phyloP scores from a whole-genome alignment of 1,140 invertebrate species.

The Pollicipes pollicipes region DNA sequence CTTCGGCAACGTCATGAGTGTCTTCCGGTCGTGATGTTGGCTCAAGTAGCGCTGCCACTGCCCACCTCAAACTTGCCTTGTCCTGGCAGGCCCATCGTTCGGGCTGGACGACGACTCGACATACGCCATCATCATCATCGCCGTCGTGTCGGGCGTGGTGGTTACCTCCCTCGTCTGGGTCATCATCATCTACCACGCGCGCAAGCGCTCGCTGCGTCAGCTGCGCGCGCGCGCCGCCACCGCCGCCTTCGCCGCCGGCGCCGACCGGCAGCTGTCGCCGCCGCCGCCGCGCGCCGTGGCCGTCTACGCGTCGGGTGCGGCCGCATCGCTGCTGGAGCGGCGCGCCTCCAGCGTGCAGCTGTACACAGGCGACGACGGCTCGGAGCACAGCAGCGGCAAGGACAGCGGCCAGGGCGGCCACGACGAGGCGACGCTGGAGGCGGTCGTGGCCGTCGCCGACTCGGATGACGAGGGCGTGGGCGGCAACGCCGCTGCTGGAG shows the following conservation, averaged over 20 bases:
- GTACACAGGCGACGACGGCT: conserved; percentile 24
- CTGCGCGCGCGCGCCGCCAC: conserved; percentile 7
- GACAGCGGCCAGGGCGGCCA: conserved; percentile 39
- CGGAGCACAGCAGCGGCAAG: conserved; percentile 32
- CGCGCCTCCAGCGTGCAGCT: too few species aligned
- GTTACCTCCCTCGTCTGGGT: conserved; percentile 80
- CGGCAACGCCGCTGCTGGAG: not conserved
- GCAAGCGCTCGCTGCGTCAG: conserved; percentile 33
- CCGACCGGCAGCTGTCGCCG: conserved; percentile 24
- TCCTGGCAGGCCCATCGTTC: conserved; percentile 24
- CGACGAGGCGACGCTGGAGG: too few species aligned
- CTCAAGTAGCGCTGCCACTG: too few species aligned
- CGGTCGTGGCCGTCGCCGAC: not conserved
- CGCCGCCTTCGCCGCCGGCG: too few species aligned
- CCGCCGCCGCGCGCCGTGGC: conserved; percentile 28
- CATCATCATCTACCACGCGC: conserved; percentile 71
- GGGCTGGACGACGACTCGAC: conserved; percentile 38
- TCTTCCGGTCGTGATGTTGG: too few species aligned
- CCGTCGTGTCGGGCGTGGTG: conserved; percentile 73
- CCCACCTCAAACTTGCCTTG: not conserved
- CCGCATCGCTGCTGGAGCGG: conserved; percentile 16
- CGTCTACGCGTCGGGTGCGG: conserved; percentile 42
- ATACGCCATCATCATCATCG: conserved; percentile 70
- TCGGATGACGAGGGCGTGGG: conserved; percentile 1
- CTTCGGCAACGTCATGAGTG: conserved; percentile 11